These are phyloP conservation scores for Strix occidentalis DNA, from an alignment of 2,797 vertebrate genomes.

Conservation along the genomic window DNA sequence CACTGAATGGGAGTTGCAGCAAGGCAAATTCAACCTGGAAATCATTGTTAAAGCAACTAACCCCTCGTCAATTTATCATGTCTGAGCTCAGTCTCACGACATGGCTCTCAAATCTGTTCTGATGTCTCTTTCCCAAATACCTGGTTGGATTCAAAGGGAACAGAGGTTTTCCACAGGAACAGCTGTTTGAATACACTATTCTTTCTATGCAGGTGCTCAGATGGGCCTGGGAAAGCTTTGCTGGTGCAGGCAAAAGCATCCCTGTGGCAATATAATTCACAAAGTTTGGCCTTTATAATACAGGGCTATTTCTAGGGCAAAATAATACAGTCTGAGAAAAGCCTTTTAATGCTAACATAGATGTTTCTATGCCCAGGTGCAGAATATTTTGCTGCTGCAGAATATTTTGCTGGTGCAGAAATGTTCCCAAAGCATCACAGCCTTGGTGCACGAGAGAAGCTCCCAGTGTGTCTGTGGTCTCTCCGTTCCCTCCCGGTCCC, in stretches of 20 bases:
- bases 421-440: background rate
- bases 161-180: background rate
- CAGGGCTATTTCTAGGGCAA: background rate
- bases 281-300: background rate
- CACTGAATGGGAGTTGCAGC: background rate
- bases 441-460: background rate
- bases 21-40: background rate
- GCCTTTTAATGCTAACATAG: background rate
- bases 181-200: background rate
- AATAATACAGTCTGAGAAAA: background rate
- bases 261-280: background rate
- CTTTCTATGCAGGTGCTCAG: background rate
- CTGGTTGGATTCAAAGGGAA: background rate
- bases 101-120: background rate
- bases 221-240: background rate
- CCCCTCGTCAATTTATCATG: background rate
- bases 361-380: background rate
- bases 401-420: background rate
- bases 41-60: background rate
- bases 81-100: background rate
- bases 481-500: fast-evolving
- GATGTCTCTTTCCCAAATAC: background rate
- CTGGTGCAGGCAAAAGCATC: background rate
- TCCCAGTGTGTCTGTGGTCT: background rate
- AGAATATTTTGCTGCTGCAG: background rate